Evolutionary conservation across 2,888 invertebrate genomes (phyloP).

Genomic region (Sarcophaga carnaria): DNA sequence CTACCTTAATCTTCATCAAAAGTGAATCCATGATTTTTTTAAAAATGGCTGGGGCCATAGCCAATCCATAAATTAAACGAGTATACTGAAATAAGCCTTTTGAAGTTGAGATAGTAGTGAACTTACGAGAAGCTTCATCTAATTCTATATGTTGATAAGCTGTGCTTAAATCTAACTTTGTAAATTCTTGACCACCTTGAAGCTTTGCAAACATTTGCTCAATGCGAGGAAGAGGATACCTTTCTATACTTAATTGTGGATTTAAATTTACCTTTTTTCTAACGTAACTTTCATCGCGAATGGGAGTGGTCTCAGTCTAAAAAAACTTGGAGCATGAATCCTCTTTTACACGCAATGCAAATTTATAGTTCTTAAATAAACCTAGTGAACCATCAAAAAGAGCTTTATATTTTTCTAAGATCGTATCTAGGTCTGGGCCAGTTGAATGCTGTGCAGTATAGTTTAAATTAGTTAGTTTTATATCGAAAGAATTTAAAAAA

Average conservation of each 20-base stretch:
- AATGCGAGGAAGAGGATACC: conserved; percentile 73
- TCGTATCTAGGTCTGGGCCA: too few species aligned
- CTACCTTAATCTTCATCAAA: too few species aligned
- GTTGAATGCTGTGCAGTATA: too few species aligned
- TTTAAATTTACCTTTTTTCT: conserved; percentile 71
- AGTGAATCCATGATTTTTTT: too few species aligned
- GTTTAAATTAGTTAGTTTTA: conserved; percentile 51
- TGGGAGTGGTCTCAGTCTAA: conserved; percentile 17
- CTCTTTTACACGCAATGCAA: too few species aligned
- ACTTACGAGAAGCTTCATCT: conserved; percentile 58
- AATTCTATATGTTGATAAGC: conserved; percentile 77
- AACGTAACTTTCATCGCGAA: conserved; percentile 34
- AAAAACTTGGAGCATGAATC: background rate
- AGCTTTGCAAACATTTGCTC: conserved; percentile 73
- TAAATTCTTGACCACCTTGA: conserved; percentile 61
- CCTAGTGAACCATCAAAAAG: conserved; percentile 62
- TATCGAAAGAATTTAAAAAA: conserved; percentile 58
- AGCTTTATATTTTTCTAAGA: conserved; percentile 38
- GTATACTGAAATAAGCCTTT: too few species aligned
- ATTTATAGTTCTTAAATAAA: conserved; percentile 57
- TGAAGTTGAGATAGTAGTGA: too few species aligned
- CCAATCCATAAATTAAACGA: too few species aligned
- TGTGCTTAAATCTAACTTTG: conserved; percentile 69
- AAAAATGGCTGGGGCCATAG: too few species aligned
- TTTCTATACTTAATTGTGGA: conserved; percentile 70